Evolutionary conservation across 2,888 invertebrate species (phyloP), one percentile per base, ranked within the genome.

Genomic region (Sesia apiformis): DNA sequence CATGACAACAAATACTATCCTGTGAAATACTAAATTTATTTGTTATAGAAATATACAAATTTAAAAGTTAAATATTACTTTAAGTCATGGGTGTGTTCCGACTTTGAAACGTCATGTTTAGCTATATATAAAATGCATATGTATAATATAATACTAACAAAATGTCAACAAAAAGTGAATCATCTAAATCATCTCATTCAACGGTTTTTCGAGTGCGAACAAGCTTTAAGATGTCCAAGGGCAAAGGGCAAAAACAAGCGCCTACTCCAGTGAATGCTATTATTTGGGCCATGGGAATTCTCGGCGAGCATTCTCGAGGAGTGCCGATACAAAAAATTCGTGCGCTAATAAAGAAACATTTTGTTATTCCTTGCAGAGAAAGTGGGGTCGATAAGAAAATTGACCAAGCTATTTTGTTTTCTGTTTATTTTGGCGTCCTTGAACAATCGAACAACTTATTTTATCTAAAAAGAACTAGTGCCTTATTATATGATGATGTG

Each of bases 251-350:
- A 55, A 75, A 61, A 59, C 59, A 58, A 41, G 41, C 54, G 38
- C 69, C 70, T 6, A 73, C 76, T 52, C 76, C 76, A 46, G 63
- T 72, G 55, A 76, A 78, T 55, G 75, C 73, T 57, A 71, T 78
- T 60, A 70, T 79, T 60, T 79, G 76, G 77, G 74, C 75, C n/a
- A 74, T 78, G 74, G 66, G 77, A 63, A 57, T 70, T 4, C 71
- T 78, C 42, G 66, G 71, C 43, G 69, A 68, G 52, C 58, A 66
- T 53, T 56, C 56, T 40, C 61, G 56, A 59, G 74, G 74, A 56
- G 78, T 80, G 40, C 60, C 72, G 4, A 63, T 76, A 51, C 56
- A 64, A 52, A 70, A 67, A 61, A 72, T 81, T 59, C 63, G 64
- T 56, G 58, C 69, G 38, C 55, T 76, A 51, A 69, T 81, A 59